Evolutionary conservation across 2,888 invertebrate genomes (phyloP).

Genomic region (Cantharis lateralis): DNA sequence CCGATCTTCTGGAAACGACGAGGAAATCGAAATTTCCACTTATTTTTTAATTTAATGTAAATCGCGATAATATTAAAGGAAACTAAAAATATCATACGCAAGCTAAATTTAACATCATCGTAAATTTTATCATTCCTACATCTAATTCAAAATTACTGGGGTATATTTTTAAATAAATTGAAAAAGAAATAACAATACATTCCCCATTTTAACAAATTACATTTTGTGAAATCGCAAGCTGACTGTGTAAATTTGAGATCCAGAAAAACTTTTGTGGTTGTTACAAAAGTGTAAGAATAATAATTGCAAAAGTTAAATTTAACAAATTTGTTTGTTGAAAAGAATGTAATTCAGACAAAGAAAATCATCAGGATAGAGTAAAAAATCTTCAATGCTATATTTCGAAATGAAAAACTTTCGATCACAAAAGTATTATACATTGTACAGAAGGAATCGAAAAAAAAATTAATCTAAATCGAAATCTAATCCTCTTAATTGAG

Average conservation of each 20-base stretch:
- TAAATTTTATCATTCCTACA: not conserved
- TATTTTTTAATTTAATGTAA: not conserved
- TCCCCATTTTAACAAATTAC: not conserved
- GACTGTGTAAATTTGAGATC: not conserved
- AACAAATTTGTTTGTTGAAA: not conserved
- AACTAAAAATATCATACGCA: not conserved
- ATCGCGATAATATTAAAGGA: not conserved
- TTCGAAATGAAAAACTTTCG: not conserved
- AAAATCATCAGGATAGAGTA: not conserved
- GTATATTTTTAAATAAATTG: not conserved
- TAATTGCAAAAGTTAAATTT: not conserved
- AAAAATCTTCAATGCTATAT: not conserved
- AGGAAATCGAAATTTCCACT: not conserved
- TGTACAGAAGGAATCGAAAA: not conserved
- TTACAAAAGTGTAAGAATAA: not conserved
- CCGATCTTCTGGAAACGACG: not conserved
- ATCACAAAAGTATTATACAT: not conserved
- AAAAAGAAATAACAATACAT: not conserved
- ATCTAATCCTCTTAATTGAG: not conserved
- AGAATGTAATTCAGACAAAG: not conserved
- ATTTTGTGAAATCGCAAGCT: not conserved
- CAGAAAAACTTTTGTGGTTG: not conserved
- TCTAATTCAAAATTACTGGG: not conserved
- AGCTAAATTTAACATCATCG: not conserved
- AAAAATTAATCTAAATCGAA: not conserved